phyloP scores from a whole-genome alignment of 2,113 vertebrate species.

The Empidonax alnorum region DNA sequence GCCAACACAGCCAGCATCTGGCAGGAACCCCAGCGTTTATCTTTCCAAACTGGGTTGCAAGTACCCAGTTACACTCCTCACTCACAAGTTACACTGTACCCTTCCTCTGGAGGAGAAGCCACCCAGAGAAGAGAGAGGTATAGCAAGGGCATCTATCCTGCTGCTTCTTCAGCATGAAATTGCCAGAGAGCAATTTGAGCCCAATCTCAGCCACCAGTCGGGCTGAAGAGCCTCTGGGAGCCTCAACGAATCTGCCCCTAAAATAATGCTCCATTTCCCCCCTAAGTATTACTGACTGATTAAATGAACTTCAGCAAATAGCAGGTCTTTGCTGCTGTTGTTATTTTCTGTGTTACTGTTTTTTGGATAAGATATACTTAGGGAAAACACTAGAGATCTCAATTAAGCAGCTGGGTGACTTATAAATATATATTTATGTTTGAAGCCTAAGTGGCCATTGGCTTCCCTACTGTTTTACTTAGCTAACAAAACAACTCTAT shows the following conservation, averaged over 20 bases:
- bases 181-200: neutral
- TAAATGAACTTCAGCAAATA: slow-evolving; percentile 55
- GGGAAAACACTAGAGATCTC: slow-evolving; percentile 76
- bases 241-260: neutral
- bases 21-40: slow-evolving; percentile 11
- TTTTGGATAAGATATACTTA: slow-evolving; percentile 69
- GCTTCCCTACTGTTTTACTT: slow-evolving; percentile 91
- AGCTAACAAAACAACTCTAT: slow-evolving; percentile 92
- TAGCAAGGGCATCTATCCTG: neutral
- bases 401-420: slow-evolving; percentile 85
- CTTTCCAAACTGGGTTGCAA: neutral
- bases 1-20: slow-evolving; percentile 49
- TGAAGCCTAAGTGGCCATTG: slow-evolving; percentile 88
- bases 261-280: slow-evolving; percentile 48
- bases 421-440: slow-evolving; percentile 87
- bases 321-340: slow-evolving; percentile 53
- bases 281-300: slow-evolving; percentile 49
- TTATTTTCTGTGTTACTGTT: slow-evolving; percentile 65
- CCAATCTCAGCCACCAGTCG: neutral
- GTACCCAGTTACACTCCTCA: neutral
- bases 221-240: neutral
- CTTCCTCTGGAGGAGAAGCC: neutral
- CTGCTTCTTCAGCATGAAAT: neutral
- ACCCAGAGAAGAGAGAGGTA: neutral
- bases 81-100: neutral